These are phyloP conservation scores for Kuschelorhynchus macadamiae DNA, from an alignment of 2,888 invertebrate species.

Conservation along the genomic window DNA sequence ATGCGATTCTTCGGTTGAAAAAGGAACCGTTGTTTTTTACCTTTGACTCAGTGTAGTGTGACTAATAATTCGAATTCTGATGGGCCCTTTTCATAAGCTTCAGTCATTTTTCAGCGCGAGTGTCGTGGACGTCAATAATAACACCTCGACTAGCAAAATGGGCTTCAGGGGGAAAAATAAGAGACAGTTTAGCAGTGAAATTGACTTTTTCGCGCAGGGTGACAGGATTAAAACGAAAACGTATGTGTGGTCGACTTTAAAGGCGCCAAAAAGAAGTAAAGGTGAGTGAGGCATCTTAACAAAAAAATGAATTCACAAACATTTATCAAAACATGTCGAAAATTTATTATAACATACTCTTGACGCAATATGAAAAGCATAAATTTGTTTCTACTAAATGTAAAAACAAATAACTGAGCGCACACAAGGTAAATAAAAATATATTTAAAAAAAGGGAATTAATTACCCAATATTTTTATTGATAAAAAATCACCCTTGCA, in stretches of 20 bases:
- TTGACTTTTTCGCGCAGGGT: slow-evolving; percentile 67
- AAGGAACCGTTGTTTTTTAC: background rate
- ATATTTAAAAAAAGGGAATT: too few relatives aligned
- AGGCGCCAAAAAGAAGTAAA: slow-evolving; percentile 71
- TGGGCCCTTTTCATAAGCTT: slow-evolving; percentile 76
- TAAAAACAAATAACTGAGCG: too few relatives aligned
- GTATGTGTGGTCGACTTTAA: slow-evolving; percentile 72
- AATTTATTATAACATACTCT: too few relatives aligned
- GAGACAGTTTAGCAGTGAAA: slow-evolving; percentile 72
- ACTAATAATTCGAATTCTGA: slow-evolving; percentile 57
- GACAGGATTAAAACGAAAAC: slow-evolving; percentile 69
- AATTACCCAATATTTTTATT: too few relatives aligned
- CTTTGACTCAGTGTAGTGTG: slow-evolving; percentile 16
- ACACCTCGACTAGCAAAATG: slow-evolving; percentile 57
- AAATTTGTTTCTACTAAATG: too few relatives aligned
- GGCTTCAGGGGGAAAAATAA: slow-evolving; percentile 68
- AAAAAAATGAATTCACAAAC: background rate
- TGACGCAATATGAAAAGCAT: too few relatives aligned
- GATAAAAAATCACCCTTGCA: too few relatives aligned
- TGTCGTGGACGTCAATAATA: slow-evolving; percentile 70
- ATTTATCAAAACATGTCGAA: too few relatives aligned
- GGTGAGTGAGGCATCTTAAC: slow-evolving; percentile 56
- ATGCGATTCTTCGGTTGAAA: background rate
- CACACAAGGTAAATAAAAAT: too few relatives aligned
- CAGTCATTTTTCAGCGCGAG: slow-evolving; percentile 74